Evolutionary conservation across 2,888 invertebrate species (phyloP), one percentile per base, ranked within the genome.

Genomic region (Ormyrus labotus): DNA sequence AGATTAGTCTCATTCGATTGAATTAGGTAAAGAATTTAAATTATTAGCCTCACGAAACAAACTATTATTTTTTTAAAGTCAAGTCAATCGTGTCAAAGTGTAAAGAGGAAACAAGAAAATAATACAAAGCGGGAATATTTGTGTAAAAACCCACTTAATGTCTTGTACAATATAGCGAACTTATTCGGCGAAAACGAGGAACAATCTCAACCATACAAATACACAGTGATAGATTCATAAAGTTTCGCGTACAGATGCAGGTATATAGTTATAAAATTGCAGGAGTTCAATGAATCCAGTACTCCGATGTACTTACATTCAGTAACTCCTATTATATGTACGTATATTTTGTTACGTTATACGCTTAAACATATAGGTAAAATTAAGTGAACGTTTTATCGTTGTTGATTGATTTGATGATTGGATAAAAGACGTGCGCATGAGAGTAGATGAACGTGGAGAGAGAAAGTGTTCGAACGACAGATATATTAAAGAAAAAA

Each of bases 381-480:
- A 48, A 72, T 78, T 69, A 78, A 58, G 48, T 78, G 75, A 72
- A 82, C 80, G 75, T 82, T 80, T 82, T 82, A 77, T 77, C 67
- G 70, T 78, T 82, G 63, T 82, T 75, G 65, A 80, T 80, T 80
- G 65, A 57, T 80, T 71, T 78, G 19, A 73, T 13, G 47, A 58
- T 60, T 71, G 68, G 65, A 69, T 60, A 74, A 51, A 73, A 69
- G 13, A 60, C 6, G 34, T 2, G 34, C 63, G 63, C 65, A 64
- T 65, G 65, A 60, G 11, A 63, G 13, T 45, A 53, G 11, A 34
- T 53, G 58, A 55, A 13, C 10, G 19, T 19, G 70, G 76, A 72
- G 58, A 58, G 45, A 63, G 57, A 76, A 69, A 73, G 63, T 10
- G 19, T 53, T 64, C 55, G 47, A 80, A 65, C 13, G 78, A 72